A percentile compares a stretch with the other conserved stretches of the same genome.
phyloP scores from a whole-genome alignment of 2,888 invertebrate species.

The Omphaloscelis lunosa region DNA sequence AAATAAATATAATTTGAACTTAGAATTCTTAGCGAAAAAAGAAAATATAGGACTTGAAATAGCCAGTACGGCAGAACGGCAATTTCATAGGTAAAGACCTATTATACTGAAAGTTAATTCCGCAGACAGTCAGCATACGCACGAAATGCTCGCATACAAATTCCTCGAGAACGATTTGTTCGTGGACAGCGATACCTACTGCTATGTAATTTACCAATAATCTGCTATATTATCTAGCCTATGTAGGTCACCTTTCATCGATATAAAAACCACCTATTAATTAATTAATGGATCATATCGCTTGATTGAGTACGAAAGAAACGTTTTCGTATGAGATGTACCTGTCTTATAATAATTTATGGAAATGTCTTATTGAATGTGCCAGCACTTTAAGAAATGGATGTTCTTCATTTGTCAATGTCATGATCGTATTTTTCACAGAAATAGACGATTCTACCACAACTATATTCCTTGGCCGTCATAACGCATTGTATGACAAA shows the following conservation, averaged over 20 bases:
- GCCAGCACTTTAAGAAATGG: slow-evolving; percentile 82
- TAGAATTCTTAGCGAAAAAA: no score
- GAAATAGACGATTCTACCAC: slow-evolving; percentile 67
- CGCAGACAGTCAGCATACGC: background rate
- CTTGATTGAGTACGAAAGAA: slow-evolving; percentile 20
- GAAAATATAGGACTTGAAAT: no score
- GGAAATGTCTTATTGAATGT: slow-evolving; percentile 75
- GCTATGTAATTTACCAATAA: background rate
- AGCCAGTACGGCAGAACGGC: no score
- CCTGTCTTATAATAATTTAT: slow-evolving; percentile 73
- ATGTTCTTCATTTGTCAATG: slow-evolving; percentile 82
- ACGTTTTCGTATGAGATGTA: slow-evolving; percentile 40
- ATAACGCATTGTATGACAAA: slow-evolving; percentile 25
- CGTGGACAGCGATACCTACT: slow-evolving; percentile 8
- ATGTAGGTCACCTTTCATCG: slow-evolving; percentile 4
- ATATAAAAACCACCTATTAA: slow-evolving; percentile 17
- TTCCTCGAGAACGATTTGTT: slow-evolving; percentile 4
- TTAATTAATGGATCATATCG: slow-evolving; percentile 30
- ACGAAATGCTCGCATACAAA: slow-evolving; percentile 14
- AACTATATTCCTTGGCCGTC: slow-evolving; percentile 56
- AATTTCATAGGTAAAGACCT: no score
- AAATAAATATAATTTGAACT: no score
- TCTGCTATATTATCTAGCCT: background rate
- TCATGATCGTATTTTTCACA: slow-evolving; percentile 75
- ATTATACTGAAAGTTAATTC: slow-evolving; percentile 26